A percentile compares a stretch with the other conserved stretches of the same genome.
Conservation (phyloP, 1,140 invertebrate genomes). For the Drosophila insularis region DNA sequence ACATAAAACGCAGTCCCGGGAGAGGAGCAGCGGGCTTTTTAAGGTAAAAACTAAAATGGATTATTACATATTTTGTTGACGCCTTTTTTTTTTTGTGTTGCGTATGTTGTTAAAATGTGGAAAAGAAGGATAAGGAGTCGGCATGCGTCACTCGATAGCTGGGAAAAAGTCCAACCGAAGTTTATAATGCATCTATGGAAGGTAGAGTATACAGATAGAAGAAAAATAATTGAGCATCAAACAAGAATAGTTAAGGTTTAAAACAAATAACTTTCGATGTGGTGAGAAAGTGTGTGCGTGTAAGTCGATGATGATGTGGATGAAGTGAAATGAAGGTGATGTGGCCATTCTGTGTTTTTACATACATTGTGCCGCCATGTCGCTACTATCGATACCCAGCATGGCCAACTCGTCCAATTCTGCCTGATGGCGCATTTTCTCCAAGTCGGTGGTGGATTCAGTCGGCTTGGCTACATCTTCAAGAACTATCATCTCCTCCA, state of each 20-base stretch:
- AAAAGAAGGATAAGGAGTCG: not conserved
- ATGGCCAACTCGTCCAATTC: slow-evolving; percentile 87
- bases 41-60: slow-evolving; percentile 47
- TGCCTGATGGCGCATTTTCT: slow-evolving; percentile 82
- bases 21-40: slow-evolving; percentile 18
- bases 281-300: not conserved
- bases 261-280: not conserved
- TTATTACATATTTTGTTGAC: slow-evolving; percentile 25
- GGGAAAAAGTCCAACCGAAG: slow-evolving; percentile 32
- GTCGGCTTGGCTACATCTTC: slow-evolving; percentile 68
- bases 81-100: slow-evolving; percentile 1
- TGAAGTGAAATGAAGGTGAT: not conserved
- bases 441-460: slow-evolving; percentile 65
- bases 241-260: not conserved
- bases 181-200: slow-evolving; percentile 64
- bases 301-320: not conserved
- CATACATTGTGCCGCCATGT: slow-evolving; percentile 86
- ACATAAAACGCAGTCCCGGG: slow-evolving; percentile 44
- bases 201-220: slow-evolving; percentile 28
- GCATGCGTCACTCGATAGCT: slow-evolving; percentile 8
- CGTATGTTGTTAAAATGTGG: not conserved
- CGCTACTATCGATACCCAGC: slow-evolving; percentile 87
- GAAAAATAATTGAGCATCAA: not conserved
- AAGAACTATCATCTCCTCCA: slow-evolving; percentile 37
- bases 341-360: slow-evolving; percentile 31